phyloP scores from a whole-genome alignment of 2,113 vertebrate genomes.

The rat (Rattus norvegicus) region GRCr8 NC_086024.1:107665001-107665500 shows the following conservation, averaged over 20 bases:
- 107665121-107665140: background rate
- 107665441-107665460: constrained; percentile 67
- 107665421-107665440: constrained; percentile 45
- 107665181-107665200: background rate
- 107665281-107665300: background rate
- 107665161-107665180: background rate
- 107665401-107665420: background rate
- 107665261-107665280: background rate
- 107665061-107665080: background rate
- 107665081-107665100: background rate
- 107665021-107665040: background rate
- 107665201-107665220: background rate
- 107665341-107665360: background rate
- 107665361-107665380: background rate
- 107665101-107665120: background rate
- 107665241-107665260: background rate
- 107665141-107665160: background rate
- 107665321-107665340: background rate
- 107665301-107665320: background rate
- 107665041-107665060: background rate
- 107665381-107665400: background rate
- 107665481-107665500: constrained; percentile 70
- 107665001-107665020: background rate
- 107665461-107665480: constrained; percentile 72
- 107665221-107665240: background rate